phyloP scores from a whole-genome alignment of 1,140 invertebrate species.

The Pentalonia nigronervosa region DNA sequence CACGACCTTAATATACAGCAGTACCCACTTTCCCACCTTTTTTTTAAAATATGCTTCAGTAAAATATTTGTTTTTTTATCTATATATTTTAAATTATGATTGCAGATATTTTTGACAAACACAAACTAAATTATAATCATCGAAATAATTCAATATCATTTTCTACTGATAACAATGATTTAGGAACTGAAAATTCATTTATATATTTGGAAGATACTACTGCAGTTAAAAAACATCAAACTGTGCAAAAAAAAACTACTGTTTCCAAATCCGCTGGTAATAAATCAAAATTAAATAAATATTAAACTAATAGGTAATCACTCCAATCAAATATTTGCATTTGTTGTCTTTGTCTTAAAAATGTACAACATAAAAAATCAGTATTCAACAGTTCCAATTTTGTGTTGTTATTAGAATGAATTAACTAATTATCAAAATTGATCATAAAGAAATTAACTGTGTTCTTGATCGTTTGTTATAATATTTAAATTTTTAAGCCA shows the following conservation, averaged over 20 bases:
- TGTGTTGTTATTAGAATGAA: not conserved
- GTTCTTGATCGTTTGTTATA: not conserved
- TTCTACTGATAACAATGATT: not conserved
- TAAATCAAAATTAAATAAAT: not conserved
- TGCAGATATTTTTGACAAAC: not conserved
- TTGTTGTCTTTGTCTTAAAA: not conserved
- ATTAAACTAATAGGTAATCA: not conserved
- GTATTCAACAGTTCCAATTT: not conserved
- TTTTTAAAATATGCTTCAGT: no score
- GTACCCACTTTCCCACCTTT: no score
- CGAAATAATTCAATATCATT: not conserved
- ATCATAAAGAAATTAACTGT: not conserved
- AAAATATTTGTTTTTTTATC: not conserved
- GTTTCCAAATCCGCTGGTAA: not conserved
- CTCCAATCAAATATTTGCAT: not conserved
- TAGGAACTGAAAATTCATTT: not conserved
- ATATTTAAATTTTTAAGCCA: not conserved
- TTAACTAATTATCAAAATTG: not conserved
- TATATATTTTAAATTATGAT: not conserved
- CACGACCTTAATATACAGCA: no score
- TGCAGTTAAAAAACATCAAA: not conserved
- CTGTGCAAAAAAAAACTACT: not conserved
- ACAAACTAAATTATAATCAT: not conserved
- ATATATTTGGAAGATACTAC: not conserved
- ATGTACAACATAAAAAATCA: not conserved